Evolutionary conservation across 2,797 vertebrate genomes (phyloP).

Genomic region (Holocentrus rufus): DNA sequence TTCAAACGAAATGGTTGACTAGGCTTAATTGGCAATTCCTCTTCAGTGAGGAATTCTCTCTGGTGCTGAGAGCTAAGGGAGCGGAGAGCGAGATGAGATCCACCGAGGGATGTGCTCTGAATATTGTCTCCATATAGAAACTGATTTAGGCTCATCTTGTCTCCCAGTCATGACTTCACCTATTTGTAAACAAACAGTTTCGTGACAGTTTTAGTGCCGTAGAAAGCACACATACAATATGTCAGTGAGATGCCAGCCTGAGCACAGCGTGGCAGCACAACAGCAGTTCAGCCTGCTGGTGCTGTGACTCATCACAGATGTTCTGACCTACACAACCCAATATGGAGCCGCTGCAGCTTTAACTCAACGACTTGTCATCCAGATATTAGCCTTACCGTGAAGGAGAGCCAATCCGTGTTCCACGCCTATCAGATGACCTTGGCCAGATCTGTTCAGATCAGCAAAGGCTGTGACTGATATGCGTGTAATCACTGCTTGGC

Average conservation of each 20-base stretch:
- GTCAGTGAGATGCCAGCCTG: constrained; percentile 21
- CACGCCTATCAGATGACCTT: constrained; percentile 71
- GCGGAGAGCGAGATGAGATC: constrained; percentile 61
- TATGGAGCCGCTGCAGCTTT: constrained; percentile 41
- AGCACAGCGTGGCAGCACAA: constrained; percentile 43
- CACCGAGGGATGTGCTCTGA: constrained; percentile 50
- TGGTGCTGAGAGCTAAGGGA: constrained; percentile 47
- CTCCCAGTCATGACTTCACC: constrained; percentile 19
- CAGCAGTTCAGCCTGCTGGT: constrained; percentile 37
- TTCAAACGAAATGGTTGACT: constrained; percentile 66
- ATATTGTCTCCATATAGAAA: constrained; percentile 49
- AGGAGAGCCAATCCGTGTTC: constrained; percentile 50
- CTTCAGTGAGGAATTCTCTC: constrained; percentile 60
- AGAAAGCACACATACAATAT: constrained; percentile 24
- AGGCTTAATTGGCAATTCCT: constrained; percentile 71
- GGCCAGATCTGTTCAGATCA: constrained; percentile 68
- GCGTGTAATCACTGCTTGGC: constrained; percentile 66
- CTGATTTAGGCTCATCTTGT: constrained; percentile 55
- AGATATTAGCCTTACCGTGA: constrained; percentile 56
- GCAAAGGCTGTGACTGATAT: constrained; percentile 69
- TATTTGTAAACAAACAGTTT: constrained; percentile 64
- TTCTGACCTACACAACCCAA: constrained; percentile 31
- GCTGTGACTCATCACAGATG: constrained; percentile 61
- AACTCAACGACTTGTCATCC: constrained; percentile 61
- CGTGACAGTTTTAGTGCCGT: constrained; percentile 41